phyloP scores from a whole-genome alignment of 2,113 vertebrate species.

The Diadophis punctatus region DNA sequence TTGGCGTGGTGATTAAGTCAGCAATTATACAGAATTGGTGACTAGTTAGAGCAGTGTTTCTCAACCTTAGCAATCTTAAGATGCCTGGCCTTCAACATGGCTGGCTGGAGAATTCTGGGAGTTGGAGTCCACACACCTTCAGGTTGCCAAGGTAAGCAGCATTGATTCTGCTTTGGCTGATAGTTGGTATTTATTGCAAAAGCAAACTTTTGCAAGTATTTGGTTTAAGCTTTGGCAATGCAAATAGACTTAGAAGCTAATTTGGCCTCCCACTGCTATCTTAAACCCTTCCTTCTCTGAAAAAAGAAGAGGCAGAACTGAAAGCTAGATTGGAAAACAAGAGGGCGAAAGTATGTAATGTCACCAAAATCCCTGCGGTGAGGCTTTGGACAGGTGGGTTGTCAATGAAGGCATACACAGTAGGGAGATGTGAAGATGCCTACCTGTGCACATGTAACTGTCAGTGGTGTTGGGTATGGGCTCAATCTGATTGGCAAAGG shows the following conservation, averaged over 20 bases:
- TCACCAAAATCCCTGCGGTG: not conserved
- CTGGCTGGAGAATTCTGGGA: not conserved
- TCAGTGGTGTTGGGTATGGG: slow-evolving; percentile 18
- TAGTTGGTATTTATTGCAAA: not conserved
- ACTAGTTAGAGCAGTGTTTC: not conserved
- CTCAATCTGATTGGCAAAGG: slow-evolving; percentile 23
- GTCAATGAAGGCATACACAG: no score
- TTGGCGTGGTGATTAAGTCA: no score
- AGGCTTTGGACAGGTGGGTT: not conserved
- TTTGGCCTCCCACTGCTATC: not conserved
- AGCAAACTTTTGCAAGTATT: not conserved
- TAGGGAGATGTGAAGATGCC: not conserved
- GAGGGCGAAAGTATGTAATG: not conserved
- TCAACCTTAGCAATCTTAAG: not conserved
- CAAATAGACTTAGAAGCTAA: not conserved
- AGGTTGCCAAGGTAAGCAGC: not conserved
- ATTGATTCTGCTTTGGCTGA: not conserved
- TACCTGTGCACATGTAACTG: slow-evolving; percentile 31
- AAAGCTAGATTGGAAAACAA: not conserved
- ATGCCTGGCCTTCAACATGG: not conserved
- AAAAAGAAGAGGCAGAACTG: not conserved
- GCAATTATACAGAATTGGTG: not conserved
- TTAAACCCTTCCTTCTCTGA: not conserved
- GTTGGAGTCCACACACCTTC: not conserved
- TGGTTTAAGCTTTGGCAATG: not conserved